Conservation (phyloP, 2,888 invertebrate species). For the Lasiommata megera region DNA sequence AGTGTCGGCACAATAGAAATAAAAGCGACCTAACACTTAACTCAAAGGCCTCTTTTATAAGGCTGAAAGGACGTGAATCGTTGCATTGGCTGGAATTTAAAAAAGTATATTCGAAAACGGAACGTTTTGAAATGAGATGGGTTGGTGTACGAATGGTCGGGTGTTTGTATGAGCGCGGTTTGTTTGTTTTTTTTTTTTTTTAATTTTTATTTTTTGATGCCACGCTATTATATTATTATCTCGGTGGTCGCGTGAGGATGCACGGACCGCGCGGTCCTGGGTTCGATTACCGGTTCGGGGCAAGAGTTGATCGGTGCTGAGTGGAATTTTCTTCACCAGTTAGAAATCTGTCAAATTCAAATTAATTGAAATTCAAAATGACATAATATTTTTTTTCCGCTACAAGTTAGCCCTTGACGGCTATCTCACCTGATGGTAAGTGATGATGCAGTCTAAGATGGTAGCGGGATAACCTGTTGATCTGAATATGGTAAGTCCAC, state of each 20-base stretch:
- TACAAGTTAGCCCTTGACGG: too few relatives aligned
- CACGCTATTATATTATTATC: neutral
- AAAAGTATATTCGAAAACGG: slow-evolving; percentile 39
- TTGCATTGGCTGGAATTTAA: slow-evolving; percentile 41
- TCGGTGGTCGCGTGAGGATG: too few relatives aligned
- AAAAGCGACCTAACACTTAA: slow-evolving; percentile 47
- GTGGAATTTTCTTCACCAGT: too few relatives aligned
- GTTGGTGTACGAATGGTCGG: slow-evolving; percentile 38
- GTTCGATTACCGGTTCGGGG: neutral
- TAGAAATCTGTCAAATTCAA: too few relatives aligned
- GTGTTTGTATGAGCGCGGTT: slow-evolving; percentile 17
- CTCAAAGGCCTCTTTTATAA: slow-evolving; percentile 41
- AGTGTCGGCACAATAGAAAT: slow-evolving; percentile 49
- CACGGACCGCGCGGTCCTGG: neutral
- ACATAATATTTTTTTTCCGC: too few relatives aligned
- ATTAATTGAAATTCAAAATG: too few relatives aligned
- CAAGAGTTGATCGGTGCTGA: neutral
- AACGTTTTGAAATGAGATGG: slow-evolving; percentile 51
- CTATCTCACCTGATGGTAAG: too few relatives aligned
- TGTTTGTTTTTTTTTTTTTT: too few relatives aligned
- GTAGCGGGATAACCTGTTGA: too few relatives aligned
- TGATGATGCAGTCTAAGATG: too few relatives aligned
- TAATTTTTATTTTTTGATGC: slow-evolving; percentile 7
- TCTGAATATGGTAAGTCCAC: too few relatives aligned
- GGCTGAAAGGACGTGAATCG: slow-evolving; percentile 34